Evolutionary conservation across 2,797 vertebrate genomes (phyloP).

Genomic region (Sparus aurata): DNA sequence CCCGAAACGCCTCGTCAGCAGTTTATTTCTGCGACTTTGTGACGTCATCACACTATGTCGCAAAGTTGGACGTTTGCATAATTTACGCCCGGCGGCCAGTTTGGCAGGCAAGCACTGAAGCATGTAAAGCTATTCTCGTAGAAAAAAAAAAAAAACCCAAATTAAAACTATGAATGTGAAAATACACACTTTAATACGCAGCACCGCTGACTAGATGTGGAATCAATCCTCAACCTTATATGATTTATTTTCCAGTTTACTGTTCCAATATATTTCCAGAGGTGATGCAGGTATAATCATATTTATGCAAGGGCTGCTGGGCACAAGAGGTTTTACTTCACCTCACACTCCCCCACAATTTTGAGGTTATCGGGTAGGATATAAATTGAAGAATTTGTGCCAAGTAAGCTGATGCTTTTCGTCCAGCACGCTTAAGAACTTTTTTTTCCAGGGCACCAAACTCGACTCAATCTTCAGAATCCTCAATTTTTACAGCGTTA

Average conservation of each 20-base stretch:
- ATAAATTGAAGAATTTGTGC: slow-evolving; percentile 30
- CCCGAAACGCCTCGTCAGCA: too few relatives aligned
- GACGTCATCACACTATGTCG: too few relatives aligned
- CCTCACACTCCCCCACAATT: not conserved
- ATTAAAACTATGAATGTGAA: too few relatives aligned
- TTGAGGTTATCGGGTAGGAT: slow-evolving; percentile 15
- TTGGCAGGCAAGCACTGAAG: too few relatives aligned
- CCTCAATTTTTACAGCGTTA: slow-evolving; percentile 2
- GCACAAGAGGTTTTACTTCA: slow-evolving; percentile 20
- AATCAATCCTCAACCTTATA: slow-evolving; percentile 15
- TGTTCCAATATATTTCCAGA: not conserved
- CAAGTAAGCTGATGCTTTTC: slow-evolving; percentile 19
- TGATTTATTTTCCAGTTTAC: slow-evolving; percentile 14
- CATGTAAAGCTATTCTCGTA: too few relatives aligned
- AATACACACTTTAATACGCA: not conserved
- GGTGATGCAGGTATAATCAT: slow-evolving; percentile 4
- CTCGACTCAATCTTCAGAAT: slow-evolving; percentile 18
- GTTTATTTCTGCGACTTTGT: too few relatives aligned
- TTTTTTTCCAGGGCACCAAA: not conserved
- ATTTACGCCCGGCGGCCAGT: too few relatives aligned
- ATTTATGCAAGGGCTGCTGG: slow-evolving; percentile 11
- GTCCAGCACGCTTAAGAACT: slow-evolving; percentile 2
- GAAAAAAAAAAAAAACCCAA: too few relatives aligned
- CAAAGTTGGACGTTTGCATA: too few relatives aligned
- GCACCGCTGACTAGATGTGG: not conserved